Evolutionary conservation across 2,888 invertebrate genomes (phyloP), one percentile per base, ranked within the genome.

Genomic region (Cheilosia vulpina): DNA sequence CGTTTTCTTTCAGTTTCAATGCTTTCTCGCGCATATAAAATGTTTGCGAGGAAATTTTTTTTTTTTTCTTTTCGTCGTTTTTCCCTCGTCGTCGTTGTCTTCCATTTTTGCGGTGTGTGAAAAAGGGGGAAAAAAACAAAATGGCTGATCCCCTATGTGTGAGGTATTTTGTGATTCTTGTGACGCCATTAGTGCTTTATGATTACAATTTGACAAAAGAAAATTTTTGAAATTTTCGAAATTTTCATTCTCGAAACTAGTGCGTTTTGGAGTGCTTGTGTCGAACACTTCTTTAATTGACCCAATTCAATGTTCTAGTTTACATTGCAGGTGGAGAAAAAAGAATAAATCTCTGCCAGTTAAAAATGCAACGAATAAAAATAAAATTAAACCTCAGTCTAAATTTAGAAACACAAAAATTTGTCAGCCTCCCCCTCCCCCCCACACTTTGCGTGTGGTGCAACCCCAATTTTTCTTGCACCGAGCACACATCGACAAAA

Each of bases 101-200:
- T 17, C 31, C 31, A 55, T 41, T 17, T 47, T 57, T n/a, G 66
- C 55, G 58, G 43, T 78, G 47, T 55, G 65, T 73, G 75, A 73
- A 84, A 50, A 79, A 68, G 57, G 52, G 81, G 76, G 68, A 66
- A 62, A 83, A 83, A 85, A 76, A 85, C 85, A 85, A 85, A 85
- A 85, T 85, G 85, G 85, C 85, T 76, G 85, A 77, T 81, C 76
- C 62, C 73, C 75, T 81, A 19, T 52, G 57, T 65, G 53, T 71
- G 80, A 71, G 62, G 53, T 68, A 75, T 84, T 50, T 31, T 66
- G 65, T 53, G 57, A 21, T 76, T 50, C 68, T 75, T 80, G 80
- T 84, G 84, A 80, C 84, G 84, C 84, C 80, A 84, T 84, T 80
- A 80, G 84, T 80, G 69, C 75, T 76, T 71, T 84, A 80, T 84